Conservation (phyloP, 2,888 invertebrate species). For the Perithous albicinctus region DNA sequence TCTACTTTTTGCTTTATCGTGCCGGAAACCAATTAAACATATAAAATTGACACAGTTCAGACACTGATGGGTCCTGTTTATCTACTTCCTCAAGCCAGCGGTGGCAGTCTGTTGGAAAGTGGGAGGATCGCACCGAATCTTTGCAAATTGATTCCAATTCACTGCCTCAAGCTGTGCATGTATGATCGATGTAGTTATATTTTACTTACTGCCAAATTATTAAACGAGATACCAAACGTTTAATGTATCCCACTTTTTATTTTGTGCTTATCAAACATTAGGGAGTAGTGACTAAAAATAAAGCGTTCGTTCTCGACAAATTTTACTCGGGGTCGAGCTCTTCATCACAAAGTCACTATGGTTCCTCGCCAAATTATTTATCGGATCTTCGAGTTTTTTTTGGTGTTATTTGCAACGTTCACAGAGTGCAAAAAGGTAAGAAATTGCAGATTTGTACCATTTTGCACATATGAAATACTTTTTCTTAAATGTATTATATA, state of each 20-base stretch:
- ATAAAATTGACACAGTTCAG: neutral
- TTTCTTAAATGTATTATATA: neutral
- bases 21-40: neutral
- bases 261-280: no score
- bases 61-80: no score
- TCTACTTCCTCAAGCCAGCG: no score
- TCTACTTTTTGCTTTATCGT: neutral
- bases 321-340: neutral
- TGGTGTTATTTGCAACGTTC: neutral
- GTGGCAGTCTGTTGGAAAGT: no score
- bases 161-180: neutral
- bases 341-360: neutral
- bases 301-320: no score
- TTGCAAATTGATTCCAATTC: no score
- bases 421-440: neutral
- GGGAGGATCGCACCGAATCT: no score
- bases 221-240: no score
- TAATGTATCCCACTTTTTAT: no score
- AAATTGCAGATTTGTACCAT: neutral
- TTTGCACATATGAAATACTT: neutral
- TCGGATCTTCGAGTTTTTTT: neutral
- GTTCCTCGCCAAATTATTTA: neutral
- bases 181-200: neutral
- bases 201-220: neutral
- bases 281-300: no score